Conservation (phyloP, 2,113 vertebrate species). For the Oncorhynchus gorbuscha region DNA sequence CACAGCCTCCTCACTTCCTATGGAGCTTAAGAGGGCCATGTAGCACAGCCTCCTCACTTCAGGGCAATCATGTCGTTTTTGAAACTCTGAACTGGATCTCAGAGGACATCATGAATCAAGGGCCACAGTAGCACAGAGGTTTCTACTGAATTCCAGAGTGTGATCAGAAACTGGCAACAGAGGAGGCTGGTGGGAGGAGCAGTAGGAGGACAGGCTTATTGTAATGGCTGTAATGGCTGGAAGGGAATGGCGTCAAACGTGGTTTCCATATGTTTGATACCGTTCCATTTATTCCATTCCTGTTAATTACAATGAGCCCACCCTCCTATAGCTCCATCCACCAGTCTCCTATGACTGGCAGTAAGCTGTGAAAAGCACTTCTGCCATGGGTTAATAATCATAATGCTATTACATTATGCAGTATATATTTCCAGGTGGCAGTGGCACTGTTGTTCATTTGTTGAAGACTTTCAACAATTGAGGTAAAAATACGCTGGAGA, state of each 20-base stretch:
- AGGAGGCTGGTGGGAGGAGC: neutral
- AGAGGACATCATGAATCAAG: constrained; percentile 17
- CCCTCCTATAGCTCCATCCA: too few species aligned
- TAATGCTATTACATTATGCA: constrained; percentile 25
- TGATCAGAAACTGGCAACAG: neutral
- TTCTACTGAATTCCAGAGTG: constrained; percentile 24
- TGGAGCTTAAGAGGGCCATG: too few species aligned
- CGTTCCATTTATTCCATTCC: too few species aligned
- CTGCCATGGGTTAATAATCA: constrained; percentile 10
- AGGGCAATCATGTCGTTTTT: constrained; percentile 40
- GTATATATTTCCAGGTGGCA: neutral
- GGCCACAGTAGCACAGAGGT: constrained; percentile 16
- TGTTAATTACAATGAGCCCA: too few species aligned
- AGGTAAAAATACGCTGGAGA: constrained; percentile 12
- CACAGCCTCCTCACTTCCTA: neutral
- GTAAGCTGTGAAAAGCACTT: constrained; percentile 39
- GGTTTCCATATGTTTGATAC: too few species aligned
- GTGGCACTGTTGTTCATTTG: neutral
- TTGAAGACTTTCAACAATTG: constrained; percentile 11
- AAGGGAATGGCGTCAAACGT: too few species aligned
- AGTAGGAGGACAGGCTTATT: too few species aligned
- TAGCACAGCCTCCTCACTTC: neutral
- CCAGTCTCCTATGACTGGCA: constrained; percentile 13
- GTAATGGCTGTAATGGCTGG: too few species aligned
- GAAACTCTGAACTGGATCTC: constrained; percentile 24